Evolutionary conservation across 1,140 invertebrate genomes (phyloP).

Genomic region (Drosophila ambigua): DNA sequence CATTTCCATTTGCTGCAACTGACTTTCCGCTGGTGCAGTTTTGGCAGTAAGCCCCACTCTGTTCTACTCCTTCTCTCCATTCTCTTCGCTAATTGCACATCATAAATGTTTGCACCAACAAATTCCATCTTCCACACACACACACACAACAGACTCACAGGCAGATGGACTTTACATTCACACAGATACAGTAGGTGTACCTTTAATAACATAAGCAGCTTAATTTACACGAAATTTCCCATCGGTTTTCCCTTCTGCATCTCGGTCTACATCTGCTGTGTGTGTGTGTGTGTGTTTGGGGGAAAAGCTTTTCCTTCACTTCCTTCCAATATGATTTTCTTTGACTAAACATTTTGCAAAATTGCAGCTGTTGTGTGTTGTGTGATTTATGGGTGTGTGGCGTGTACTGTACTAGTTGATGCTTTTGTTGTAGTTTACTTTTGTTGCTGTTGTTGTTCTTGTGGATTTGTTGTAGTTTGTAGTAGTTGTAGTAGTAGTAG

Average conservation of each 20-base stretch:
- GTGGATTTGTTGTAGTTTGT: conserved; percentile 47
- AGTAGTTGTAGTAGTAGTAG: conserved; percentile 53
- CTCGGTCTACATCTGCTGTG: neutral
- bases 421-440: conserved; percentile 54
- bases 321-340: conserved; percentile 33
- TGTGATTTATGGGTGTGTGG: conserved; percentile 18
- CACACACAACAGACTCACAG: neutral
- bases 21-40: conserved; percentile 23
- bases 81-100: conserved; percentile 55
- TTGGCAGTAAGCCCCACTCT: conserved; percentile 5
- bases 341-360: conserved; percentile 51
- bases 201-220: conserved; percentile 57
- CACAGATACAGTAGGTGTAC: conserved; percentile 9
- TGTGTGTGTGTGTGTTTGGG: conserved; percentile 1
- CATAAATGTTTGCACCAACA: conserved; percentile 54
- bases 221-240: conserved; percentile 48
- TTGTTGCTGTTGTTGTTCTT: conserved; percentile 36
- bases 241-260: neutral
- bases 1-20: neutral
- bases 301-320: conserved; percentile 31
- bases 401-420: conserved; percentile 58
- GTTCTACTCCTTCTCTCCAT: neutral
- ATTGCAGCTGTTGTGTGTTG: conserved; percentile 41
- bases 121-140: conserved; percentile 30
- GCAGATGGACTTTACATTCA: neutral